These are phyloP conservation scores for Hydrozoanthus tunicans DNA, from an alignment of 64 coral and sea anemone species.

Conservation along the genomic window DNA sequence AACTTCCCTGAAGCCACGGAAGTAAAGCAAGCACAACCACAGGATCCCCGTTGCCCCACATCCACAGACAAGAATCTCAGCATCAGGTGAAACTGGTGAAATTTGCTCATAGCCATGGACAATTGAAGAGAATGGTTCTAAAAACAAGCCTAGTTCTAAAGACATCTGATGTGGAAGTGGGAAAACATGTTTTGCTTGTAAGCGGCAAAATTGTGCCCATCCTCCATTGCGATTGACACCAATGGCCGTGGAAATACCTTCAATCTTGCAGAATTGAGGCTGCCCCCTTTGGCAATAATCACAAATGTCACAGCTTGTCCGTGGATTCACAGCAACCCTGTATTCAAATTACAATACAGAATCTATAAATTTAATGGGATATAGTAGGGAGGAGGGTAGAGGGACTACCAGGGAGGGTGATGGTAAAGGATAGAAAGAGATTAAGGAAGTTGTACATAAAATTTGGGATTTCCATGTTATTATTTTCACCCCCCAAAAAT, in stretches of 20 bases:
- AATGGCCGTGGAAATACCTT: conserved; percentile 70
- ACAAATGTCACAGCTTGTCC: conserved; percentile 87
- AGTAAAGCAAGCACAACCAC: conserved; percentile 85
- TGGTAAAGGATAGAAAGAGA: too few species aligned
- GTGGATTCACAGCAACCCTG: conserved; percentile 90
- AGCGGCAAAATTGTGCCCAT: conserved; percentile 94
- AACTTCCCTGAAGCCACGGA: conserved; percentile 86
- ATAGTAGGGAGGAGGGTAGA: neutral
- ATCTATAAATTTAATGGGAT: neutral
- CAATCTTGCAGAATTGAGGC: conserved; percentile 92
- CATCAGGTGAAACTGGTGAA: conserved; percentile 70
- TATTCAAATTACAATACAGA: neutral
- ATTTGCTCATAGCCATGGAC: conserved; percentile 81
- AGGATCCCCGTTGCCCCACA: conserved; percentile 74
- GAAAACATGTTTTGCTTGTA: conserved; percentile 78
- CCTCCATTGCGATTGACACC: conserved; percentile 94
- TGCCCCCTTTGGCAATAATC: conserved; percentile 89
- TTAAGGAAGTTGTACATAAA: too few species aligned
- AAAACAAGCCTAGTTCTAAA: conserved; percentile 85
- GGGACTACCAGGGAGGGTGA: too few species aligned
- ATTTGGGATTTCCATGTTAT: too few species aligned
- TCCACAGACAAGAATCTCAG: conserved; percentile 90
- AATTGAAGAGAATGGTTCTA: conserved; percentile 90
- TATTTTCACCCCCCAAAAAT: too few species aligned
- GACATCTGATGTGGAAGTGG: conserved; percentile 86